Base-by-base conservation (phyloP, 2,797 vertebrate genomes). In the Smutsia gigantea region DNA sequence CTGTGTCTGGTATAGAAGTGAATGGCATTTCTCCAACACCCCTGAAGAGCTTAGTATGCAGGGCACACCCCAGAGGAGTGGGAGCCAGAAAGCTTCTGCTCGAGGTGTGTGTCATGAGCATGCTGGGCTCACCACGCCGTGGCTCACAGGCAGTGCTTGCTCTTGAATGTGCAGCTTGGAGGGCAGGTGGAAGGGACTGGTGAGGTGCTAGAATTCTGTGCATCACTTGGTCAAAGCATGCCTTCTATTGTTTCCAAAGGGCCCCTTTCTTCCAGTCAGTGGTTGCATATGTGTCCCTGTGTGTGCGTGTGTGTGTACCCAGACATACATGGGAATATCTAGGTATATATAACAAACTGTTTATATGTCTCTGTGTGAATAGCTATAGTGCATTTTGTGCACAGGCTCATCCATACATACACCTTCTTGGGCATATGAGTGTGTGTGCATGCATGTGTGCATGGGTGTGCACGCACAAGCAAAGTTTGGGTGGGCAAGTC, bases 11-110 rank as follows among this genome's bases (percentile, higher is more conserved):
- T 77, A 49, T 37, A 59, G 37, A 79, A 94, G 53, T 51, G 7
- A 3, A 31, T 69, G 63, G 94, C 37, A 23, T 85, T 92, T 90
- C 49, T 95, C 90, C 68, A 84, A 27, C 13, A 63, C 19, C n/a
- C 55, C 10, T 18, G 7, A 31, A 66, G 64, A 55, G 88, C 93
- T 68, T 59, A 91, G 37, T 19, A 57, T 46, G 68, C 71, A 92
- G 77, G 72, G 18, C 55, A 42, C 7, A 0, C 39, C 78, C 66
- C 27, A n/a, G 77, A 64, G 57, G 27, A 83, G 72, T 37, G 49
- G n/a, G 49, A 29, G 7, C 31, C 25, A 78, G 37, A 89, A 61
- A 68, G 29, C 27, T 81, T 88, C 31, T 90, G 25, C 66, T 74
- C 0, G 21, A 29, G 66, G 15, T 66, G 31, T 64, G n/a, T 87